Conservation (phyloP, 2,888 invertebrate genomes). For the Plagodis pulveraria region DNA sequence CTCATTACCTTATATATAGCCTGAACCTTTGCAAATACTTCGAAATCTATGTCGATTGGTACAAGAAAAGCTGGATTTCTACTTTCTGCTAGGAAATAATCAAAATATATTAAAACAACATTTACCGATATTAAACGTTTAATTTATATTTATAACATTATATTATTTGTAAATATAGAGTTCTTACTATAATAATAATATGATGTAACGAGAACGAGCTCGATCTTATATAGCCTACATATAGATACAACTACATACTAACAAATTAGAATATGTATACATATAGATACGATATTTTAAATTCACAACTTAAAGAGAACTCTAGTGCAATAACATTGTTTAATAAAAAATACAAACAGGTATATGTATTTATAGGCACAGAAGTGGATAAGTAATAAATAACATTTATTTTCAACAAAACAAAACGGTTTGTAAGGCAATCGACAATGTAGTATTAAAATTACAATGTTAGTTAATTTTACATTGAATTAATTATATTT, state of each 20-base stretch:
- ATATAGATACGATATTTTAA: slow-evolving; percentile 60
- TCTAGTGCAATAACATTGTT: slow-evolving; percentile 72
- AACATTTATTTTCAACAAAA: slow-evolving; percentile 64
- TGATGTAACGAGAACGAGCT: slow-evolving; percentile 78
- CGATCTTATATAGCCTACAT: slow-evolving; percentile 72
- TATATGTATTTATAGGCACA: slow-evolving; percentile 72
- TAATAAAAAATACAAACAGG: slow-evolving; percentile 54
- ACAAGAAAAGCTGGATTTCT: not conserved
- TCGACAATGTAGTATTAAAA: slow-evolving; percentile 14
- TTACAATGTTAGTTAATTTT: slow-evolving; percentile 7
- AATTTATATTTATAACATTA: slow-evolving; percentile 84
- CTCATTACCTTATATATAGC: no score
- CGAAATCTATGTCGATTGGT: not conserved
- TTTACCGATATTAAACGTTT: slow-evolving; percentile 75
- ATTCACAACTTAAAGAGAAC: slow-evolving; percentile 71
- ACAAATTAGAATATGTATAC: slow-evolving; percentile 39
- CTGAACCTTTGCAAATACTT: not conserved
- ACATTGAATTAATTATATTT: slow-evolving; percentile 7
- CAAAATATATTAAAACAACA: slow-evolving; percentile 22
- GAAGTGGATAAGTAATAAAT: slow-evolving; percentile 73
- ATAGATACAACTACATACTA: slow-evolving; percentile 56
- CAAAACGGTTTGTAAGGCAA: slow-evolving; percentile 40
- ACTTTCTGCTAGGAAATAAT: not conserved
- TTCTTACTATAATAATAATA: slow-evolving; percentile 78
- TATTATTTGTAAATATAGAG: slow-evolving; percentile 85